Evolutionary conservation across 1,140 invertebrate species (phyloP).

Genomic region (Heliconius eleuchia): DNA sequence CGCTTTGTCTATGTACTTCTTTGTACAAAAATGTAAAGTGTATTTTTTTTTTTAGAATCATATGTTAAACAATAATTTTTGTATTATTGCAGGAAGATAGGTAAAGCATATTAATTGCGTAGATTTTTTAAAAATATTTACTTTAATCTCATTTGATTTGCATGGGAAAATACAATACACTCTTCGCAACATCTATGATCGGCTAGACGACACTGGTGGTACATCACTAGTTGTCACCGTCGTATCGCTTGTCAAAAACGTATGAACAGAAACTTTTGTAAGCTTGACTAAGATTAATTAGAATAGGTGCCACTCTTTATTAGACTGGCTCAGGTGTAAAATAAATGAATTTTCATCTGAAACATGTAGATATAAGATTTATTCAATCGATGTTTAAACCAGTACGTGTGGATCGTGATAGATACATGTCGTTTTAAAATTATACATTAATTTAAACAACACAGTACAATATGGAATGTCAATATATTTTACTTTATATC

Average conservation of each 20-base stretch:
- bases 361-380: slow-evolving; percentile 40
- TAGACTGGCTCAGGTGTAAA: slow-evolving; percentile 6
- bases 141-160: no score
- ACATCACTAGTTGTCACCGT: neutral
- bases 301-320: neutral
- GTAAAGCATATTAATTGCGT: no score
- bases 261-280: neutral
- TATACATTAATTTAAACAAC: slow-evolving; percentile 72
- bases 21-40: no score
- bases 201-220: no score
- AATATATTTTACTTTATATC: slow-evolving; percentile 81
- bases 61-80: no score
- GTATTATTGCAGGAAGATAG: no score
- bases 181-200: no score
- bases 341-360: slow-evolving; percentile 31
- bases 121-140: no score
- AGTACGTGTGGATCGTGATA: slow-evolving; percentile 34
- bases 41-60: no score
- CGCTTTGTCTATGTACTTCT: neutral
- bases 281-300: neutral
- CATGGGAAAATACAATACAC: no score
- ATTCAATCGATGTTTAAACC: slow-evolving; percentile 29
- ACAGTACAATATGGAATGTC: slow-evolving; percentile 79
- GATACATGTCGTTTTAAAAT: slow-evolving; percentile 41
- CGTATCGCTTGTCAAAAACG: neutral